Conservation (phyloP, 2,113 vertebrate species). For the Pagrus major region DNA sequence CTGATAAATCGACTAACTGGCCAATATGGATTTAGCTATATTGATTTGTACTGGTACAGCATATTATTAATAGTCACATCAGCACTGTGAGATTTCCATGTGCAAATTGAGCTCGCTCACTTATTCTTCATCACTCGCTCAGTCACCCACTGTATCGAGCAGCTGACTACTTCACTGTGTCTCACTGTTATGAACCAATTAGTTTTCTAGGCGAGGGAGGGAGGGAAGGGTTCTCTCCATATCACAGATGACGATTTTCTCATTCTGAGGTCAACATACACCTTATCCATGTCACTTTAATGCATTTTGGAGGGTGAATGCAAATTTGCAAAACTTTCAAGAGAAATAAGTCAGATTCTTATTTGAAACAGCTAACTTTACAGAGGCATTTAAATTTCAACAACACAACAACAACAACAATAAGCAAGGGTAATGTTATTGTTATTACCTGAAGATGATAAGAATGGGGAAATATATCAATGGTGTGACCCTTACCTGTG, state of each 20-base stretch:
- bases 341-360: not conserved
- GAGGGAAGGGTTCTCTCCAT: not conserved
- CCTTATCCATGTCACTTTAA: slow-evolving; percentile 1
- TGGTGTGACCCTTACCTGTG: slow-evolving; percentile 88
- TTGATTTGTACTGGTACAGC: not conserved
- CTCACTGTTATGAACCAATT: not conserved
- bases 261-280: slow-evolving; percentile 2
- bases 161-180: not conserved
- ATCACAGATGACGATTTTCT: slow-evolving; percentile 1
- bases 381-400: too few species aligned
- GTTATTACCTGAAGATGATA: not conserved
- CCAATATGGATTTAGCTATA: not conserved
- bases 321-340: not conserved
- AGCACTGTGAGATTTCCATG: not conserved
- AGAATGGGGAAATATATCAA: not conserved
- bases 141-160: not conserved
- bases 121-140: not conserved
- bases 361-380: not conserved
- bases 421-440: not conserved
- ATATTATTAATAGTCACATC: not conserved
- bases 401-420: too few species aligned
- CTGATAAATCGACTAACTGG: not conserved
- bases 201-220: not conserved
- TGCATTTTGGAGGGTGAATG: slow-evolving; percentile 7
- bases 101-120: not conserved